Evolutionary conservation across 2,888 invertebrate species (phyloP).

Genomic region (Oasisia sp.): DNA sequence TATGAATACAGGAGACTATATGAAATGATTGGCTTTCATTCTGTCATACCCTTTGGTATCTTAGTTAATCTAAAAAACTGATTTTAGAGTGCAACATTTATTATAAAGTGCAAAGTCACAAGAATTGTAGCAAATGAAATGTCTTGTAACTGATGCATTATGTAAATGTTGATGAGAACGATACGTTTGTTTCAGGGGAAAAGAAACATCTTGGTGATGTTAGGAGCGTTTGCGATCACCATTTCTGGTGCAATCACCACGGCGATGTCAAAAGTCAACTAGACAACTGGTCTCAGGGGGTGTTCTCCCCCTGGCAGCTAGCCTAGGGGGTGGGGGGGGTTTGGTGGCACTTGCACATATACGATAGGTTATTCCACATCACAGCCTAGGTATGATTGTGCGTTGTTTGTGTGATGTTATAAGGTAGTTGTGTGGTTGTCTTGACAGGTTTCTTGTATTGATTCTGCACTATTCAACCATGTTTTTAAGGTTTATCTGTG

Average conservation of each 20-base stretch:
- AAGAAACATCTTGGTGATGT: constrained; percentile 37
- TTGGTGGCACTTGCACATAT: background rate
- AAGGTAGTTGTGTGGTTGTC: background rate
- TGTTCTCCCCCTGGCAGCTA: background rate
- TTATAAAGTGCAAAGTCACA: too few relatives aligned
- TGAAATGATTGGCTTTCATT: too few relatives aligned
- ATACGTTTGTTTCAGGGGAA: constrained; percentile 35
- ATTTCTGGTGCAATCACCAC: constrained; percentile 28
- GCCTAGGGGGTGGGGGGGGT: background rate
- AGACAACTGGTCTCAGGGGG: background rate
- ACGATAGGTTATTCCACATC: background rate
- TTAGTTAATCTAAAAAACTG: too few relatives aligned
- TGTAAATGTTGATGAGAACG: background rate
- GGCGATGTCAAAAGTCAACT: background rate
- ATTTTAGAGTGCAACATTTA: too few relatives aligned
- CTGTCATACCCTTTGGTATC: too few relatives aligned
- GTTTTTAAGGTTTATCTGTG: background rate
- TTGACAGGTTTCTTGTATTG: background rate
- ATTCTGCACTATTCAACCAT: background rate
- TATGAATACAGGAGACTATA: too few relatives aligned
- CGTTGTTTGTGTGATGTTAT: background rate
- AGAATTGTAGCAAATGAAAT: background rate
- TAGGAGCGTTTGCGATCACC: constrained; percentile 34
- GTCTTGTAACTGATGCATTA: background rate
- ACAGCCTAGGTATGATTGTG: background rate